These are phyloP conservation scores for Pardalotus punctatus DNA, from an alignment of 2,113 vertebrate genomes.

Conservation along the genomic window DNA sequence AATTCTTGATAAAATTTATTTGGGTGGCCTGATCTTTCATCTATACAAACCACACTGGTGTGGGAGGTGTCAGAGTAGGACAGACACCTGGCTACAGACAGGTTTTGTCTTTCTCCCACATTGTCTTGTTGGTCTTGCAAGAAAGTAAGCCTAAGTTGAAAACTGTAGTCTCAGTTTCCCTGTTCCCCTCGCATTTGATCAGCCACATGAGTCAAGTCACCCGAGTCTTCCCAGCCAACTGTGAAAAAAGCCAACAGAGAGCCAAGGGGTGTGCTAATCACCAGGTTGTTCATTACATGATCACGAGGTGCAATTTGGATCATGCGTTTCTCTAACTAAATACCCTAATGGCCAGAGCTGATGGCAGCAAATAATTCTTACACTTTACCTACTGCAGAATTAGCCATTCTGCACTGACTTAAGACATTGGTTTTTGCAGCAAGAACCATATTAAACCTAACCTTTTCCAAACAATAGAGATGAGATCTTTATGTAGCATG, in stretches of 20 bases:
- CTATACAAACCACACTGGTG: neutral
- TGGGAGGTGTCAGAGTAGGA: neutral
- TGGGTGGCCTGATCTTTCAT: neutral
- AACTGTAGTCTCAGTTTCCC: neutral
- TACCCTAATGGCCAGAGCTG: neutral
- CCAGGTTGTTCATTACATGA: neutral
- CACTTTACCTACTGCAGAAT: neutral
- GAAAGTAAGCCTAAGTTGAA: neutral
- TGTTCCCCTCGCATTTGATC: neutral
- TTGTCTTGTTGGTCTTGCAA: neutral
- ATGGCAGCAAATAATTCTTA: neutral
- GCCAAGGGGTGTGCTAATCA: neutral
- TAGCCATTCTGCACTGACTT: neutral
- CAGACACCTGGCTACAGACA: neutral
- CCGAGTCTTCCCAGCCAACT: neutral
- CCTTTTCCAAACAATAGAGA: neutral
- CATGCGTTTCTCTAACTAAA: neutral
- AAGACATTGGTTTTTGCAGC: neutral
- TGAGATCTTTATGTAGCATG: neutral
- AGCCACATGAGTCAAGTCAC: neutral
- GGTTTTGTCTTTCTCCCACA: neutral
- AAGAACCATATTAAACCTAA: neutral
- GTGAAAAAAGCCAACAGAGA: neutral
- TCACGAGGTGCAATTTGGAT: neutral
- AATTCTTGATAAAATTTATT: neutral